Evolutionary conservation across 2,888 invertebrate species (phyloP).

Genomic region (Myathropa florea): DNA sequence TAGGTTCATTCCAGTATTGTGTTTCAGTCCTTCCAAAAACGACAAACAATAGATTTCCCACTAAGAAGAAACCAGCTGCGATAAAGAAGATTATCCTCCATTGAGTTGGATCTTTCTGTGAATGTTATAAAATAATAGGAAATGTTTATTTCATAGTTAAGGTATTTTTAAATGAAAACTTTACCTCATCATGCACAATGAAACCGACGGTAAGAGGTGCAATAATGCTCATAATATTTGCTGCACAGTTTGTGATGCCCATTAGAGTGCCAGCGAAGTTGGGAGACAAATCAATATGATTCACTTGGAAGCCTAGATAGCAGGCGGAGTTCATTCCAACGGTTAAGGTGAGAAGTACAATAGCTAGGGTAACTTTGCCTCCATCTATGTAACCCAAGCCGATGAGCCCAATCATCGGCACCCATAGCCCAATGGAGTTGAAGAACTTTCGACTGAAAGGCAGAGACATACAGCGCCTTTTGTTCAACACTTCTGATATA

Average conservation of each 20-base stretch:
- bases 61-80: slow-evolving; percentile 86
- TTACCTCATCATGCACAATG: slow-evolving; percentile 86
- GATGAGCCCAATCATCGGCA: slow-evolving; percentile 86
- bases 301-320: slow-evolving; percentile 89
- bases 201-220: slow-evolving; percentile 88
- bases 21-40: slow-evolving; percentile 85
- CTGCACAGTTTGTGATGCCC: slow-evolving; percentile 90
- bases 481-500: slow-evolving; percentile 82
- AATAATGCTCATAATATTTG: slow-evolving; percentile 89
- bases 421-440: slow-evolving; percentile 84
- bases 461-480: slow-evolving; percentile 76
- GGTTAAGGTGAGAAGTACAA: slow-evolving; percentile 85
- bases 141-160: background rate
- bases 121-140: slow-evolving; percentile 67
- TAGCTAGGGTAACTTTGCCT: slow-evolving; percentile 81
- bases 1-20: slow-evolving; percentile 87
- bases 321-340: slow-evolving; percentile 89
- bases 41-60: slow-evolving; percentile 86
- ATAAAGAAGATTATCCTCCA: slow-evolving; percentile 90
- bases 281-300: slow-evolving; percentile 92
- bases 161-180: slow-evolving; percentile 58
- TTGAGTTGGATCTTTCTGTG: slow-evolving; percentile 84
- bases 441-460: slow-evolving; percentile 81
- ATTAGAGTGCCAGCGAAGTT: slow-evolving; percentile 91
- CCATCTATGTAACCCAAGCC: slow-evolving; percentile 82